These are phyloP conservation scores for Hololepta plana DNA, from an alignment of 2,888 invertebrate genomes.

Conservation along the genomic window DNA sequence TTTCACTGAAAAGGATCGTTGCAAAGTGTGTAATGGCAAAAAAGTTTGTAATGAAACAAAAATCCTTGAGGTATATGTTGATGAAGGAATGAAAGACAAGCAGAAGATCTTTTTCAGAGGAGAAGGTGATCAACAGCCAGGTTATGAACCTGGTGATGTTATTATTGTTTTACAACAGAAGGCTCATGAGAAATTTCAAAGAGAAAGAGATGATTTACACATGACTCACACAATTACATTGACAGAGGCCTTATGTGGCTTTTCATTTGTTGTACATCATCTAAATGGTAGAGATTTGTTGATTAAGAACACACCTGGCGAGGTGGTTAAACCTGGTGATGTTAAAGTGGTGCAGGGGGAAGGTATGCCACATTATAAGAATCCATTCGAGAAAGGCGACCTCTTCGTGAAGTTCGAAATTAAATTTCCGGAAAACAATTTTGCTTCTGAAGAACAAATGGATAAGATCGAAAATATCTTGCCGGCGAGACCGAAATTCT, in stretches of 20 bases:
- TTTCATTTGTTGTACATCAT: slow-evolving; percentile 68
- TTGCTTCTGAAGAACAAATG: slow-evolving; percentile 46
- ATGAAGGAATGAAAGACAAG: slow-evolving; percentile 65
- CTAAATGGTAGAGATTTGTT: slow-evolving; percentile 74
- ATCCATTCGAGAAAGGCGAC: slow-evolving; percentile 74
- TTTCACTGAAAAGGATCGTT: slow-evolving; percentile 67
- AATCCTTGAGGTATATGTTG: slow-evolving; percentile 72
- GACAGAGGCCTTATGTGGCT: slow-evolving; percentile 84
- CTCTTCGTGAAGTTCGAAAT: slow-evolving; percentile 75
- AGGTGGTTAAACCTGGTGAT: slow-evolving; percentile 68
- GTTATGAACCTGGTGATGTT: slow-evolving; percentile 74
- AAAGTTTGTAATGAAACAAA: slow-evolving; percentile 70
- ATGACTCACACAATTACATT: slow-evolving; percentile 60
- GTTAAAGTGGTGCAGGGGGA: slow-evolving; percentile 63
- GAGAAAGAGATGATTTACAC: slow-evolving; percentile 55
- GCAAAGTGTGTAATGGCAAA: slow-evolving; percentile 65
- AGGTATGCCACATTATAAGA: slow-evolving; percentile 79
- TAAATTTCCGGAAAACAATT: slow-evolving; percentile 67
- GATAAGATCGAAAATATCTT: slow-evolving; percentile 55
- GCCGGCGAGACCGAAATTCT: slow-evolving; percentile 50
- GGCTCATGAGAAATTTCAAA: slow-evolving; percentile 59
- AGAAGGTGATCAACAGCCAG: slow-evolving; percentile 83
- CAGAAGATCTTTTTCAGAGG: slow-evolving; percentile 73
- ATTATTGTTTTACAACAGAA: slow-evolving; percentile 71
- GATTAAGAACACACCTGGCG: slow-evolving; percentile 59